These are phyloP conservation scores for Equus przewalskii DNA, from an alignment of 2,113 vertebrate genomes.

Conservation along the genomic window DNA sequence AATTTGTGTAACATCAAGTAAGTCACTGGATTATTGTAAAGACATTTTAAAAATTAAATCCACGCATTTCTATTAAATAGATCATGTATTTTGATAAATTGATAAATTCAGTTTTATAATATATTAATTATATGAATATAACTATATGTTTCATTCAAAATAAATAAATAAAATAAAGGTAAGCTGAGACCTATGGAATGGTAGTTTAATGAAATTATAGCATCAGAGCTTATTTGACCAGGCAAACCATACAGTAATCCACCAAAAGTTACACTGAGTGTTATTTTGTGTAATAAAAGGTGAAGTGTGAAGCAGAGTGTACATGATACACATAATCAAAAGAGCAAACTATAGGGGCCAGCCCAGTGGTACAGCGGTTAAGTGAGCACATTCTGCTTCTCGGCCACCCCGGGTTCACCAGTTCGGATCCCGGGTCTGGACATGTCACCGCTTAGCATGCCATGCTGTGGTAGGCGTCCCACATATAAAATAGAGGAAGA, in stretches of 20 bases:
- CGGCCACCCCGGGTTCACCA: no score
- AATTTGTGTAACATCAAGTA: background rate
- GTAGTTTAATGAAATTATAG: conserved; percentile 9
- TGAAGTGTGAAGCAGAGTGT: background rate
- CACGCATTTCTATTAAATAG: background rate
- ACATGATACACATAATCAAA: background rate
- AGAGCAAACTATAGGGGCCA: background rate
- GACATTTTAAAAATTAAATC: background rate
- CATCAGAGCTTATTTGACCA: background rate
- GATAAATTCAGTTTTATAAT: background rate
- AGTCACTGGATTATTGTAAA: background rate
- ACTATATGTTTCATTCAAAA: background rate
- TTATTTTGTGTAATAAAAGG: background rate
- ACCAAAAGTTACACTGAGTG: background rate
- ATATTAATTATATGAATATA: background rate
- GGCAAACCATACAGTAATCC: background rate
- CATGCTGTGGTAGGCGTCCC: no score
- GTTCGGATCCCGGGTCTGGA: no score
- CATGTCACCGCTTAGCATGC: no score
- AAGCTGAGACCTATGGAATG: background rate
- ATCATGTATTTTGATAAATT: background rate
- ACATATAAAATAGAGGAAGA: no score
- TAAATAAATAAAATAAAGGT: conserved; percentile 1
- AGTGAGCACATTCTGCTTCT: no score
- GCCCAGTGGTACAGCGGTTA: no score